Evolutionary conservation across 2,113 vertebrate genomes (phyloP), one percentile per base, ranked within the genome.

Genomic region (Daphoenositta chrysoptera): DNA sequence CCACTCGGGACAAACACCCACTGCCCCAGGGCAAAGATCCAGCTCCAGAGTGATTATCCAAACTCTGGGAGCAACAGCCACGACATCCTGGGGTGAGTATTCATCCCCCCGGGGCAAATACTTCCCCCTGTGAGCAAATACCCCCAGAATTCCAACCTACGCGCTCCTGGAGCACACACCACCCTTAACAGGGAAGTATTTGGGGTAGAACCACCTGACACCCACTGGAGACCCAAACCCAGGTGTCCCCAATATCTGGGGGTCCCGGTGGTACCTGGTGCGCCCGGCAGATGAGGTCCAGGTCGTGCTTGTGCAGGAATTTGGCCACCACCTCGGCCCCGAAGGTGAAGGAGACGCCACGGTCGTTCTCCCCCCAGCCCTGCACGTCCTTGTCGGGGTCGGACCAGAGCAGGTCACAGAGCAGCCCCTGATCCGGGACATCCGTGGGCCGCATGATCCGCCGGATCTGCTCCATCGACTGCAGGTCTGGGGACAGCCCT

Each of bases 391-490:
- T 99, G 97, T 99, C 99, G 0, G 99, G 99, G 92, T 99, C 99
- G 0, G 99, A 99, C 99, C 99, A 99, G 72, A 99, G 98, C 78
- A 99, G 98, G 97, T 99, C 99, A 2, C 99, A 99, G 54, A 99
- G 97, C 73, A 99, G 98, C n/a, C 99, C 99, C 98, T 99, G 99
- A 92, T 99, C 99, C 2, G 99, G 99, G 57, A 99, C 99, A 0
- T 99, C 99, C 14, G 99, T 99, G 97, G 99, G 99, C 37, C 99
- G 98, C 99, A 99, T 99, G 93, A 99, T 99, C 66, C 99, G 98
- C 54, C 99, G 98, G 66, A 99, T 99, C 98, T 99, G 99, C 96
- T 99, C 99, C 99, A 99, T 99, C 4, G 99, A 99, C 96, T 99
- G 99, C 90, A 99, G 98, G 97, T 99, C 99, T 0, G 99, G 99